Percentiles rank a stretch among this genome's conserved stretches.
Conservation (phyloP, 1,140 invertebrate species). For the Pissodes strobi region DNA sequence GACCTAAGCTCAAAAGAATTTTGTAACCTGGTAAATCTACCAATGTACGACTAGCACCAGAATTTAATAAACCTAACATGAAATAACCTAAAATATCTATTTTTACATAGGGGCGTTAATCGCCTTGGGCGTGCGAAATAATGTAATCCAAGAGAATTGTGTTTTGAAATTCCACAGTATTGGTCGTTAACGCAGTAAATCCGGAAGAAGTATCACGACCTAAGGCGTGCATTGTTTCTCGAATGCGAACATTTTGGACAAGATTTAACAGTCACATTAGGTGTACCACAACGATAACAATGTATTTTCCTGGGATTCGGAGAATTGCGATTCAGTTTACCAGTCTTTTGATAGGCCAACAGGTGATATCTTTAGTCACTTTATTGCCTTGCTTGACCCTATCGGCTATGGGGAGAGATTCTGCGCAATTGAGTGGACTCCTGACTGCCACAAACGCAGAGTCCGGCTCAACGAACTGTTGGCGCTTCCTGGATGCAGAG, state of each 20-base stretch:
- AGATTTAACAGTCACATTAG: too few species aligned
- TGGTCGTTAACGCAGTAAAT: neutral
- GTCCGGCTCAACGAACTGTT: too few species aligned
- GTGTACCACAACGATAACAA: too few species aligned
- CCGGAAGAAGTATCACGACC: neutral
- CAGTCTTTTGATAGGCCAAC: too few species aligned
- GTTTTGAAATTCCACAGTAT: neutral
- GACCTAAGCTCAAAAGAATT: neutral
- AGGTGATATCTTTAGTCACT: too few species aligned
- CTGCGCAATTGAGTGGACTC: too few species aligned
- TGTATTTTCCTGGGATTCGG: too few species aligned
- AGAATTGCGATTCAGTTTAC: too few species aligned
- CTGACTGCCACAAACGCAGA: too few species aligned
- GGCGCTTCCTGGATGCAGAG: too few species aligned
- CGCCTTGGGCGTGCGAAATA: constrained; percentile 1
- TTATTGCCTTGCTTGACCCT: too few species aligned
- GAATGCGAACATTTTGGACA: constrained; percentile 22
- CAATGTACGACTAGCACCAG: constrained; percentile 14
- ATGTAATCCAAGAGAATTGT: neutral
- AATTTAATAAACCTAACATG: constrained; percentile 15
- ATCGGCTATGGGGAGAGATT: too few species aligned
- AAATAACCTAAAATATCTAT: constrained; percentile 1
- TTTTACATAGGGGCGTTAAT: constrained; percentile 16
- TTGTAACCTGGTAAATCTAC: neutral
- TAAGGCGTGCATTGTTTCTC: constrained; percentile 2